Evolutionary conservation across 2,888 invertebrate genomes (phyloP), one percentile per base, ranked within the genome.

Genomic region (Tethea ocularis): DNA sequence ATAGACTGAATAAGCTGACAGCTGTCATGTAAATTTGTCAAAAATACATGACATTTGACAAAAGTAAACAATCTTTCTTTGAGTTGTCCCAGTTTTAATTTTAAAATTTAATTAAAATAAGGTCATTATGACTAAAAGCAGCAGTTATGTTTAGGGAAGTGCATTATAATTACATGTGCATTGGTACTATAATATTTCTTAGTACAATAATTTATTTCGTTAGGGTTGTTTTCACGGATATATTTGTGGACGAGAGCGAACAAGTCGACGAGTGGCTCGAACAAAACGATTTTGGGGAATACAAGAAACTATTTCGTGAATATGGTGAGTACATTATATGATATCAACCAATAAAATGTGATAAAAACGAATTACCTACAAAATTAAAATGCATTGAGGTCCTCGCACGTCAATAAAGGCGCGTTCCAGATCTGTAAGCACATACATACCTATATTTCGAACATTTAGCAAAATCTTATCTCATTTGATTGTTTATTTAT

Each of bases 221-320:
- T 56, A 82, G 83, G 66, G 75, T 84, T 67, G 84, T 87, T 67
- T 77, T 91, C 68, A 86, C 86, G 59, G 87, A 89, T 64, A 84
- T 88, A 70, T 87, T 91, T 69, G 87, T 94, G 76, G 94, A 94
- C 75, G 94, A 94, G 71, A 87, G 91, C 69, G 93, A 92, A 51
- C 94, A 95, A 86, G 95, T 96, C 60, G 96, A 96, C 75, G 93
- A 94, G 79, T 97, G 97, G 97, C 89, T 97, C 67, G 95, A 95
- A 61, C 95, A 96, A 80, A 96, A 96, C 81, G 95, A 96, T 68
- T 93, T 97, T 64, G 93, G 94, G 36, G 94, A 95, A 66, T 96
- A 95, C 81, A 95, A 95, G 77, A 93, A 95, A 68, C 86, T 96
- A 33, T 97, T 97, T 84, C 94, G 90, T 72, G 94, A 96, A 76